These are phyloP conservation scores for Beroe forskalii DNA, from an alignment of 37 sponge, comb jelly and placozoan genomes.

Conservation along the genomic window DNA sequence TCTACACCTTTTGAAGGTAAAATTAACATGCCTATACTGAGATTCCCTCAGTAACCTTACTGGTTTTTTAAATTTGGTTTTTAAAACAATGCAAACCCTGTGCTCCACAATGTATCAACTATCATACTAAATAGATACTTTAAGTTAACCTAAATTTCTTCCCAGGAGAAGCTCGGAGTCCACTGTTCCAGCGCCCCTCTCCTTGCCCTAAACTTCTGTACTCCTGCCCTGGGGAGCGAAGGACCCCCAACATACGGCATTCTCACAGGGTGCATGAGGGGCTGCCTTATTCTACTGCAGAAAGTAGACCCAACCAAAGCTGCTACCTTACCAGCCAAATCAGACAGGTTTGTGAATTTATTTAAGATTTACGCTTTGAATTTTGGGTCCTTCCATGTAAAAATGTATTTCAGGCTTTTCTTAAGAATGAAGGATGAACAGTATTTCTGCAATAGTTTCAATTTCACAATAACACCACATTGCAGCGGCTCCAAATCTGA, in stretches of 20 bases:
- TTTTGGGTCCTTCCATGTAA: background rate
- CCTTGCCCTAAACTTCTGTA: constrained; percentile 25
- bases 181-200: constrained; percentile 33
- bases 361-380: background rate
- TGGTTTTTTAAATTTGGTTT: too few relatives aligned
- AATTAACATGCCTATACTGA: too few relatives aligned
- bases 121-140: too few relatives aligned
- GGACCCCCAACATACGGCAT: constrained; percentile 51
- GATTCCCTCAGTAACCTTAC: too few relatives aligned
- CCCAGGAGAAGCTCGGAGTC: constrained; percentile 42
- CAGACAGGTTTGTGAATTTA: constrained; percentile 20
- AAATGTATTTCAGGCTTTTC: too few relatives aligned
- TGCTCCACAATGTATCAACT: too few relatives aligned
- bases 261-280: constrained; percentile 32
- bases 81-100: too few relatives aligned
- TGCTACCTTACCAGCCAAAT: background rate
- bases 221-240: constrained; percentile 32
- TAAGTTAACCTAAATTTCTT: too few relatives aligned
- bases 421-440: too few relatives aligned
- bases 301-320: constrained; percentile 27
- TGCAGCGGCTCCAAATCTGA: constrained; percentile 2
- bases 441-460: too few relatives aligned
- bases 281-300: constrained; percentile 39
- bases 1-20: constrained; percentile 28
- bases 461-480: background rate